Conservation (phyloP, 2,888 invertebrate species). For the Temnothorax unifasciatus region DNA sequence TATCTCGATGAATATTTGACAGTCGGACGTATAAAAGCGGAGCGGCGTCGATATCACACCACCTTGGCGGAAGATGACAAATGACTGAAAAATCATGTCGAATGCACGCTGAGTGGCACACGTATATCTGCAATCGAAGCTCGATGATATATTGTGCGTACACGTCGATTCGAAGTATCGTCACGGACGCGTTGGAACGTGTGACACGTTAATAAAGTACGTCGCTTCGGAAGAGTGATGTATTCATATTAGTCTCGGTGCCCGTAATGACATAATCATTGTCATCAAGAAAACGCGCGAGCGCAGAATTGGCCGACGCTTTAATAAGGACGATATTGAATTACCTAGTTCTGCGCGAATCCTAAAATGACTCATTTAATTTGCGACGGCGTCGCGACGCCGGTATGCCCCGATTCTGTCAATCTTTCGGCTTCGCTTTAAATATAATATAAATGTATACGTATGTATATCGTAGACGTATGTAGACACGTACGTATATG, state of each 20-base stretch:
- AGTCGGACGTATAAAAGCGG: background rate
- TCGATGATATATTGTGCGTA: constrained; percentile 45
- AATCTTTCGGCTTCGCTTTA: constrained; percentile 81
- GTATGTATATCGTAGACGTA: background rate
- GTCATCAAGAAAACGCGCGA: constrained; percentile 63
- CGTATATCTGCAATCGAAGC: constrained; percentile 45
- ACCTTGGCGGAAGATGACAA: constrained; percentile 12
- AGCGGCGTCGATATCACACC: background rate
- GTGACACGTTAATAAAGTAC: constrained; percentile 59
- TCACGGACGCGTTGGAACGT: constrained; percentile 2
- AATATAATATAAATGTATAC: constrained; percentile 79
- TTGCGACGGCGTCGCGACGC: constrained; percentile 83
- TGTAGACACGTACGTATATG: background rate
- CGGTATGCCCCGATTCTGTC: constrained; percentile 84
- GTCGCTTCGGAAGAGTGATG: constrained; percentile 40
- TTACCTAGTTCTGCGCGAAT: constrained; percentile 80
- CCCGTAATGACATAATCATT: constrained; percentile 68
- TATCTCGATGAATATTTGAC: constrained; percentile 31
- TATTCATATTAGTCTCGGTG: constrained; percentile 51
- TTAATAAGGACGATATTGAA: constrained; percentile 80
- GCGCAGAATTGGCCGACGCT: constrained; percentile 71
- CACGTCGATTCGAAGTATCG: constrained; percentile 25
- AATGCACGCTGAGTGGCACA: constrained; percentile 33
- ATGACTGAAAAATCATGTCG: constrained; percentile 50
- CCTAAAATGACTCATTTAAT: constrained; percentile 84